Evolutionary conservation across 2,797 vertebrate species (phyloP), one percentile per base, ranked within the genome.

Genomic region (Decapterus maruadsi): DNA sequence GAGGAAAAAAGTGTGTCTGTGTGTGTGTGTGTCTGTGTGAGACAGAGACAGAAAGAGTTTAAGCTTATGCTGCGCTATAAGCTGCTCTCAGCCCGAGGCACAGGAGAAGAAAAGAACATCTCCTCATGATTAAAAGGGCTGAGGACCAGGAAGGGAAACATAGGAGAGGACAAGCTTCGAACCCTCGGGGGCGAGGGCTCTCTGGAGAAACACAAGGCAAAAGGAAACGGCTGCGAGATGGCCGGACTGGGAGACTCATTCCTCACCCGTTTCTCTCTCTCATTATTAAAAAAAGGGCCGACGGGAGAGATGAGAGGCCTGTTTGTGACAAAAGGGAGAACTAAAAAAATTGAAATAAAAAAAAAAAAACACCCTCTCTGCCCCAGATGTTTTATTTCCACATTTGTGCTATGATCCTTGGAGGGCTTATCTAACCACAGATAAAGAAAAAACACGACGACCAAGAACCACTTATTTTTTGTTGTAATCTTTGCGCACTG

Each of bases 61-160:
- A 86, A 90, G 90, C 85, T 81, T 89, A 78, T 83, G 85, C 83
- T 65, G 80, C 29, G 68, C 86, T 87, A 86, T 92, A 88, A 93
- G 90, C 93, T 88, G 85, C 85, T 87, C 86, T 81, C 81, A 87
- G 91, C 93, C 91, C 11, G 79, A 85, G 92, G 91, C 89, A n/a
- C 54, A 61, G 70, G 74, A 89, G 86, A 90, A 92, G 92, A 91
- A 90, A 92, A 93, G 90, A 93, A 91, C 89, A 94, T 92, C 91
- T 93, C 88, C 77, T 80, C 90, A 65, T 90, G 93, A 94, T 92
- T 92, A 92, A 93, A 91, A 91, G 90, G 75, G 86, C 85, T 80
- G 84, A 91, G 83, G 92, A 93, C 84, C 89, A 90, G 90, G 88
- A 92, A 90, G 85, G 75, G 83, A 85, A 91, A 89, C 91, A 85